phyloP scores from a whole-genome alignment of 2,113 vertebrate species.

The Hyla sarda region DNA sequence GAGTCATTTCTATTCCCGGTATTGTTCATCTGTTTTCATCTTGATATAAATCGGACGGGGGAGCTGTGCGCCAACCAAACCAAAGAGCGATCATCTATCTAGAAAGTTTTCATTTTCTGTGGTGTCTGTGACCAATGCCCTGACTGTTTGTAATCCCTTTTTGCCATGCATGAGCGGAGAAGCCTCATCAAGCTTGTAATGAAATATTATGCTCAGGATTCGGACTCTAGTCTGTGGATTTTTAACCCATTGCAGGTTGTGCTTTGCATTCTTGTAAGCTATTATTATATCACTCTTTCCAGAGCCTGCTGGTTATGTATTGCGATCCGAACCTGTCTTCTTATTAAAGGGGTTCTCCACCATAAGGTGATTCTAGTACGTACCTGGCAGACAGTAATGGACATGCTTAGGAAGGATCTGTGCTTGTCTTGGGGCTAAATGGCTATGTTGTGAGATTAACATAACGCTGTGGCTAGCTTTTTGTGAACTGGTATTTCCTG shows the following conservation, averaged over 20 bases:
- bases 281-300: not conserved
- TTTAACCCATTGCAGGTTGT: not conserved
- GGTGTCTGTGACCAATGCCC: not conserved
- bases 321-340: no score
- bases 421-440: no score
- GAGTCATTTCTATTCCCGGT: not conserved
- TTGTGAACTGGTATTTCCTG: no score
- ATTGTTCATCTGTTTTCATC: slow-evolving; percentile 20
- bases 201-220: not conserved
- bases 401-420: no score
- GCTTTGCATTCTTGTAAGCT: no score
- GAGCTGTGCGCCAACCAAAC: not conserved
- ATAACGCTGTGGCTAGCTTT: no score
- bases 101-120: slow-evolving; percentile 18
- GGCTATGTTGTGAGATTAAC: no score
- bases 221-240: not conserved
- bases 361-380: no score
- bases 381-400: no score
- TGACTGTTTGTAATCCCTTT: not conserved
- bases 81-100: not conserved
- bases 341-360: no score
- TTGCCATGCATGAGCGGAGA: slow-evolving; percentile 8
- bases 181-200: slow-evolving; percentile 35
- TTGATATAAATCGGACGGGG: not conserved
- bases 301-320: not conserved